Evolutionary conservation across 1,140 invertebrate genomes (phyloP), one percentile per base, ranked within the genome.

Genomic region (Leptoteleia sp.): DNA sequence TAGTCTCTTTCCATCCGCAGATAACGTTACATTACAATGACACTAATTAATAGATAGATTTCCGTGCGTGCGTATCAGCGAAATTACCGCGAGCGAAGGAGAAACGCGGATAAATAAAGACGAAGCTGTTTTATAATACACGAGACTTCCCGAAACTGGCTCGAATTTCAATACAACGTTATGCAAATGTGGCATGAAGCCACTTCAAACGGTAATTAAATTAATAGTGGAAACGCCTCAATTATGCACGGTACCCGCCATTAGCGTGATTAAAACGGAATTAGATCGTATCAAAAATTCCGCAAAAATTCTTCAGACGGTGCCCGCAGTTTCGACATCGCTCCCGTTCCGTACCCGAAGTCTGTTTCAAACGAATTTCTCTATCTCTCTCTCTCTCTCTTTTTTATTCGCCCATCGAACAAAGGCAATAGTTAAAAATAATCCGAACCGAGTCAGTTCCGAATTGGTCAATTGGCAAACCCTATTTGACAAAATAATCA

Each of bases 31-130:
- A 57, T 71, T 71, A 65, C 29, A 79, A 75, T 75, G 65, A 79
- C 70, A 48, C 54, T 75, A 79, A 79, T 79, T 75, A 67, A 79
- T 79, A 75, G 57, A 71, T 65, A 67, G 27, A 42, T 79, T 70
- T 75, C 45, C 57, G 47, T 48, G 64, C 57, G 31, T 52, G 54
- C 38, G 17, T 42, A 73, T 64, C 59, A 50, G 25, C 42, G 43
- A 43, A 57, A 19, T 33, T 45, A 15, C 5, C 16, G 22, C 33
- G 9, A 12, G 40, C 25, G 8, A 43, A 4, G 16, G 16, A 54
- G 38, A 61, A 40, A 13, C 33, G 12, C 9, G 11, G 37, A 54
- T 52, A 61, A 61, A 25, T n/a, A 33, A 50, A 9, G 27, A 12
- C 27, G 38, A 54, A 45, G 9, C 5, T 57, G 22, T 57, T 68